Evolutionary conservation across 2,797 vertebrate genomes (phyloP), one percentile per base, ranked within the genome.

Genomic region (Poliocrania exsul): DNA sequence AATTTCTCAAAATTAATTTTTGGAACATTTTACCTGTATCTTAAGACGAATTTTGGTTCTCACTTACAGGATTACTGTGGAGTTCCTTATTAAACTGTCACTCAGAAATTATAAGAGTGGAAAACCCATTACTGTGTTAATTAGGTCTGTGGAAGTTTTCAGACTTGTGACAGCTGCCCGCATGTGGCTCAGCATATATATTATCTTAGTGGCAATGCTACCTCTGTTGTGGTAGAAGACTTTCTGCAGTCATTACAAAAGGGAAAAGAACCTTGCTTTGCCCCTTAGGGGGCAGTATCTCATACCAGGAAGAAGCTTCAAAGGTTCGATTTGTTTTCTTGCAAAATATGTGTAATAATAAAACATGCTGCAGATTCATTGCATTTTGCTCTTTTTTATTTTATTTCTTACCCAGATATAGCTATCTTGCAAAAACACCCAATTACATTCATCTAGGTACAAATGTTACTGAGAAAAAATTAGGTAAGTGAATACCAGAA

Each of bases 91-190:
- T 97, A 96, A 96, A 96, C 75, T 94, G 95, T 94, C 91, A 95
- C 42, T 97, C 79, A 58, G 78, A 73, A 57, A 80, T 13, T 54
- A 56, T 42, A 77, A 54, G 62, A 95, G 70, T 79, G 88, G 93
- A 96, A 96, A 97, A 91, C 28, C 54, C 81, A 94, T 97, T 97
- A 93, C 60, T 37, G 87, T 93, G 93, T 96, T 97, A 97, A 97
- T 97, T 95, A 96, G 81, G 50, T 91, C 60, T 91, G 75, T 57
- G 60, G 73, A 88, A 81, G 58, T 94, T 93, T 96, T 73, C 53
- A 54, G 62, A 44, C 75, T 94, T 61, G 61, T 84, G 81, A 92
- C 82, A 95, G 78, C 69, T 93, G 77, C 31, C 62, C 1, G 7
- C 44, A 33, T 71, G 44, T 78, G 61, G 73, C 69, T 37, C 44